Conservation (phyloP, 2,888 invertebrate species). For the Gastrophysa polygoni region DNA sequence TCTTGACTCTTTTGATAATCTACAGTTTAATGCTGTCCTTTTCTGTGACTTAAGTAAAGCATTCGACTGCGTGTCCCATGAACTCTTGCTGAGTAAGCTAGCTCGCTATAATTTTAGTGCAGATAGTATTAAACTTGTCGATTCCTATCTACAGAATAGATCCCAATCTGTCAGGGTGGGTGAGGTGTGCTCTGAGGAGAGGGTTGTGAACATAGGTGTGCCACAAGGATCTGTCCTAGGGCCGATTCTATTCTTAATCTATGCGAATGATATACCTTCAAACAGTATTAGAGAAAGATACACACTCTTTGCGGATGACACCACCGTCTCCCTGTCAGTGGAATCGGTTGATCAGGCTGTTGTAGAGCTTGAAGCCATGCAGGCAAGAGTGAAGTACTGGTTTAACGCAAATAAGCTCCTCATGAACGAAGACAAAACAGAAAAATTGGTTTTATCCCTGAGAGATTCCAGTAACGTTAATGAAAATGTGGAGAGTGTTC, state of each 20-base stretch:
- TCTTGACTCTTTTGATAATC: not conserved
- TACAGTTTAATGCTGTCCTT: not conserved
- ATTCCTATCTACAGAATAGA: not conserved
- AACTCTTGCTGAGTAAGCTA: not conserved
- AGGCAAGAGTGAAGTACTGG: not conserved
- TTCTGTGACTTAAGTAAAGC: not conserved
- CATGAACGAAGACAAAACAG: constrained; percentile 7
- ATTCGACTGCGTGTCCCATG: not conserved
- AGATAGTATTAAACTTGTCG: not conserved
- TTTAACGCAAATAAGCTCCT: constrained; percentile 2
- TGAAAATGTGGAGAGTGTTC: too few relatives aligned
- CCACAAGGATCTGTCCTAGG: not conserved
- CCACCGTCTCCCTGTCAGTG: too few relatives aligned
- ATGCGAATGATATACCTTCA: not conserved
- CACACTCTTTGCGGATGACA: constrained; percentile 3
- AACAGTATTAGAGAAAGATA: not conserved
- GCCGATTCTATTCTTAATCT: not conserved
- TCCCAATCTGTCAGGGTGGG: not conserved
- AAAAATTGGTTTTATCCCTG: constrained; percentile 11
- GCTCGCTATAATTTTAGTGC: not conserved
- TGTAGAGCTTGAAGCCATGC: too few relatives aligned
- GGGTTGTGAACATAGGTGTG: not conserved
- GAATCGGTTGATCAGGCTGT: too few relatives aligned
- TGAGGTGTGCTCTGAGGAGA: not conserved
- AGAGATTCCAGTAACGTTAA: not conserved